Percentiles rank a stretch among this genome's conserved stretches.
phyloP scores from a whole-genome alignment of 1,140 invertebrate genomes.

The Trichonephila inaurata region DNA sequence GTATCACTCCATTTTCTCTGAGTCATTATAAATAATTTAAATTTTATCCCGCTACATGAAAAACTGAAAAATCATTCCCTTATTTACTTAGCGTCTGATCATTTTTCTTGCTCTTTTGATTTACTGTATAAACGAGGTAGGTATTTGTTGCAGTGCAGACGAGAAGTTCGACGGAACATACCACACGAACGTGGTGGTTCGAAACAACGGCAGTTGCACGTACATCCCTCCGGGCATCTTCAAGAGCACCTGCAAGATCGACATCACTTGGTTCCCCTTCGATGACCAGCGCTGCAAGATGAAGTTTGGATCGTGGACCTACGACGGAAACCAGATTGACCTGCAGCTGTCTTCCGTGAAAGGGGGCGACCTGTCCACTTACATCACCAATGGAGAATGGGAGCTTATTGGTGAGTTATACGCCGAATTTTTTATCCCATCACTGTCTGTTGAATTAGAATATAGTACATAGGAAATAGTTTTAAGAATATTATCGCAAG shows the following conservation, averaged over 20 bases:
- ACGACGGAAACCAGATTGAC: slow-evolving; percentile 95
- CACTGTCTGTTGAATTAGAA: too few relatives aligned
- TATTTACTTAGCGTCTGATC: too few relatives aligned
- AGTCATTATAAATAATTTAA: too few relatives aligned
- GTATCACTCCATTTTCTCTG: too few relatives aligned
- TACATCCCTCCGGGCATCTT: slow-evolving; percentile 99
- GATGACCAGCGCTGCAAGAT: slow-evolving; percentile 98
- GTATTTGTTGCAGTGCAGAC: slow-evolving; percentile 88
- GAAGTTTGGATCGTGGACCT: slow-evolving; percentile 99
- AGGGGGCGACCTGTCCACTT: slow-evolving; percentile 95
- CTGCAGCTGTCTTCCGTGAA: slow-evolving; percentile 93
- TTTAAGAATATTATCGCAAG: too few relatives aligned
- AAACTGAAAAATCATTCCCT: too few relatives aligned
- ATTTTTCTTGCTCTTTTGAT: too few relatives aligned
- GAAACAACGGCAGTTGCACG: slow-evolving; percentile 95
- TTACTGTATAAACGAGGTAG: background rate
- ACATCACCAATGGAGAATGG: slow-evolving; percentile 99
- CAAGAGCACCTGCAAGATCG: slow-evolving; percentile 99
- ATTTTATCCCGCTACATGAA: too few relatives aligned
- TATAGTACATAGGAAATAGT: too few relatives aligned
- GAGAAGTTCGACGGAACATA: slow-evolving; percentile 99
- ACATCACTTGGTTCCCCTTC: slow-evolving; percentile 99
- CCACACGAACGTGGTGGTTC: slow-evolving; percentile 97
- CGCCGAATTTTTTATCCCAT: too few relatives aligned
- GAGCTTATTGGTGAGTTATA: slow-evolving; percentile 91